A percentile compares a stretch with the other conserved stretches of the same genome.
Conservation (phyloP, 2,797 vertebrate genomes). For the Emydoidea blandingii region DNA sequence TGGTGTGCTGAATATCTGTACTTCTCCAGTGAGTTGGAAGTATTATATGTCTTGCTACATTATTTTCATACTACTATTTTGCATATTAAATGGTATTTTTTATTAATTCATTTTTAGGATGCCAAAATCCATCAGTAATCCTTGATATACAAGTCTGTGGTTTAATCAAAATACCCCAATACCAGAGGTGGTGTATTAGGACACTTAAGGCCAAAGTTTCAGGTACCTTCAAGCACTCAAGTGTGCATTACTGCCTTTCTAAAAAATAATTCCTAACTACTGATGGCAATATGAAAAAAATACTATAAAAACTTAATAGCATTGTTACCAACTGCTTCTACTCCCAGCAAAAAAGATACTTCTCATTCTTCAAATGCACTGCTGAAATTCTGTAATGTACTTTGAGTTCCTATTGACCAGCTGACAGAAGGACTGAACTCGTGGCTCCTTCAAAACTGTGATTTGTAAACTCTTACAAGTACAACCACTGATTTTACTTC, state of each 20-base stretch:
- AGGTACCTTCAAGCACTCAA: neutral
- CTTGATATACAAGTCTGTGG: neutral
- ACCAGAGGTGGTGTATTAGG: neutral
- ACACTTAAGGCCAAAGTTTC: neutral
- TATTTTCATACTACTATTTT: neutral
- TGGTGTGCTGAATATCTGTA: neutral
- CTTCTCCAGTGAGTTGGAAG: neutral
- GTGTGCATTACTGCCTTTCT: neutral
- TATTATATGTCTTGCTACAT: neutral
- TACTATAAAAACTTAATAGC: neutral
- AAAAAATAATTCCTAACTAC: neutral
- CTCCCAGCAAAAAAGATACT: slow-evolving; percentile 25
- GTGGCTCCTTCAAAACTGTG: neutral
- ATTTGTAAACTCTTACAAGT: neutral
- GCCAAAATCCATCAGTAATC: neutral
- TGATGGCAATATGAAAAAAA: neutral
- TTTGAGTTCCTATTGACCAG: neutral
- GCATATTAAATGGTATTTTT: neutral
- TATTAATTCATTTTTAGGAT: slow-evolving; percentile 1
- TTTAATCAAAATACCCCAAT: neutral
- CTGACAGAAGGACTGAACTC: neutral
- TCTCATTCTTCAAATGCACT: neutral
- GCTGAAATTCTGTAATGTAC: neutral
- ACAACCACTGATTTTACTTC: neutral
- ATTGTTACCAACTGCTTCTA: neutral